These are phyloP conservation scores for Cisticola juncidis DNA, from an alignment of 2,113 vertebrate species.

Conservation along the genomic window DNA sequence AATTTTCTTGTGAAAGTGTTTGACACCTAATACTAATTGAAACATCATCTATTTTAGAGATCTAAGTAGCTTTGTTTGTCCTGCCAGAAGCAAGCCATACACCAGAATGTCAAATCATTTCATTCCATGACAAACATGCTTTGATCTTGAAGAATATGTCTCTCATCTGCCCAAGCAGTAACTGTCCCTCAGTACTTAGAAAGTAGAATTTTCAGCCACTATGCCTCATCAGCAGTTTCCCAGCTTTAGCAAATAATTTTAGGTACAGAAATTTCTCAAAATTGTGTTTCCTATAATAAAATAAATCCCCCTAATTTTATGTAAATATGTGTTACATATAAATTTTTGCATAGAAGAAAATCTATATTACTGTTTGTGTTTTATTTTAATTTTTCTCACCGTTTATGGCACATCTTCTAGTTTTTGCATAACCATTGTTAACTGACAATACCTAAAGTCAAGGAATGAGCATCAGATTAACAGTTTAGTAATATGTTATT, in stretches of 20 bases:
- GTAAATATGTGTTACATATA: neutral
- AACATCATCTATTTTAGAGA: neutral
- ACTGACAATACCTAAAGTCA: neutral
- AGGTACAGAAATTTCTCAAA: neutral
- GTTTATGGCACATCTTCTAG: neutral
- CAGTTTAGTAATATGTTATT: neutral
- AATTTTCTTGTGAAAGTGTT: neutral
- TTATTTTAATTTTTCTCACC: neutral
- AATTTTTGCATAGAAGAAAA: neutral
- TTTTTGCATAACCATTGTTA: neutral
- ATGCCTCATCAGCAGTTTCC: neutral
- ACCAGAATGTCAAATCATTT: neutral
- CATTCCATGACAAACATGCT: neutral
- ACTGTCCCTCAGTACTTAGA: neutral
- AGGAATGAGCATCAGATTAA: neutral
- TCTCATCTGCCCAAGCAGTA: neutral
- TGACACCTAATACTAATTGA: neutral
- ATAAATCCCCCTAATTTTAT: neutral
- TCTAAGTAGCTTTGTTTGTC: neutral
- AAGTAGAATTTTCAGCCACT: neutral
- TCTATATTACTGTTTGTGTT: neutral
- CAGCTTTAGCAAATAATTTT: neutral
- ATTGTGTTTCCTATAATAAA: neutral
- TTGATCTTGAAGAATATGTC: neutral
- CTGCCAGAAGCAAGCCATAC: neutral